Evolutionary conservation across 2,888 invertebrate species (phyloP), one percentile per base, ranked within the genome.

Genomic region (Octodonta nipae): DNA sequence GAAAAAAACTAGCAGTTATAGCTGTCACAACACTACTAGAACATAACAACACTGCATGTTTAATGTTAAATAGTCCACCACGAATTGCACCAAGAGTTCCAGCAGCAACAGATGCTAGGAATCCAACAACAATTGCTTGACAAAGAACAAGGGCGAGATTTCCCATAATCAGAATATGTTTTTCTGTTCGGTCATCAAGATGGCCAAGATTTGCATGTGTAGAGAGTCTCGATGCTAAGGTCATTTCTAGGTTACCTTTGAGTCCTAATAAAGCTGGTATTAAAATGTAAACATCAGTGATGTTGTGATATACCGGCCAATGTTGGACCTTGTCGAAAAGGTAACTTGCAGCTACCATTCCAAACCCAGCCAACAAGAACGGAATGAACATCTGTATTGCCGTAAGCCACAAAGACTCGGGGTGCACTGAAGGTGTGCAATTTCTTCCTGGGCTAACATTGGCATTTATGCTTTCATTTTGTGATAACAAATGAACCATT

Each of bases 171-270:
- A 80, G 65, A 46, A 68, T 72, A 58, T 66, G 60, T 34, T 66
- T 62, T 4, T 3, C 10, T 3, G 22, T 7, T 7, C n/a, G 3
- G 22, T 22, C 11, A 11, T 22, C 22, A 4, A 87, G 72, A 51
- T 80, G 78, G 15, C 87, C 87, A 43, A 87, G 63, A 61, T 88
- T 86, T 8, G 88, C 85, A 63, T 87, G 81, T n/a, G 91, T 91
- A 8, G 88, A 89, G 3, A 91, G 67, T 32, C 91, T 68, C 26
- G 88, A 87, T 10, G 91, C 89, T 49, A 91, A 65, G 13, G 89
- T 91, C 89, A 92, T 91, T 66, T 92, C 91, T 45, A 91, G 67
- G 11, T 22, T 22, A 22, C 22, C 22, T 22, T 22, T 22, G 10
- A 22, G 22, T n/a, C 22, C 22, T 3, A 91, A 64, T 24, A 91